A percentile compares a stretch with the other conserved stretches of the same genome.
Evolutionary conservation across 2,113 vertebrate species (phyloP).

Genomic region (Craseonycteris thonglongyai): DNA sequence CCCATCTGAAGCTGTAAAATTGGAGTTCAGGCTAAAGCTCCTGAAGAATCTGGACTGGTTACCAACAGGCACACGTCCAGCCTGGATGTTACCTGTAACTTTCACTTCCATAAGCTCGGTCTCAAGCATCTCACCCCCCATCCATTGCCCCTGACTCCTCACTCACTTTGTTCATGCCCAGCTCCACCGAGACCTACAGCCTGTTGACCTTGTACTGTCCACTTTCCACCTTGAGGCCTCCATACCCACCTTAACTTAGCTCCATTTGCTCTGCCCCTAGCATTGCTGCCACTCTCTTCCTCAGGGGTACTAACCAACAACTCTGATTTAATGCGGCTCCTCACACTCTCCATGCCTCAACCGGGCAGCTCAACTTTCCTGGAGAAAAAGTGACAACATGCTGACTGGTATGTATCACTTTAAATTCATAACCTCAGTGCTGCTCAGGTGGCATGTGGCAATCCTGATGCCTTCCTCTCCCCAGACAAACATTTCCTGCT

Average conservation of each 20-base stretch:
- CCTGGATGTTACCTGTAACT: neutral
- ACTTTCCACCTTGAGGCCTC: neutral
- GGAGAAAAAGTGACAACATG: neutral
- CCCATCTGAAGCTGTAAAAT: neutral
- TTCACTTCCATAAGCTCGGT: neutral
- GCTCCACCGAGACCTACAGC: neutral
- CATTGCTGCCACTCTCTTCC: neutral
- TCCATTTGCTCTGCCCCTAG: neutral
- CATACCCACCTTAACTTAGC: neutral
- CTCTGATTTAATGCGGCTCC: too few relatives aligned
- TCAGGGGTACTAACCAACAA: neutral
- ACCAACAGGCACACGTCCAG: neutral
- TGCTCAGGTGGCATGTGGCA: too few relatives aligned
- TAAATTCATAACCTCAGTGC: neutral
- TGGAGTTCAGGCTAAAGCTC: neutral
- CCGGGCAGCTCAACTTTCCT: neutral
- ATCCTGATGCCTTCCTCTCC: neutral
- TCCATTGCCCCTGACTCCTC: accelerated
- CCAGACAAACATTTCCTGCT: neutral
- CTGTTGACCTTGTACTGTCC: neutral
- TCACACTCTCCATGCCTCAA: neutral
- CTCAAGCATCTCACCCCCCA: neutral
- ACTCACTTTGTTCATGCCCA: neutral
- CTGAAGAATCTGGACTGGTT: neutral
- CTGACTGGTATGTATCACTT: neutral